Evolutionary conservation across 2,888 invertebrate genomes (phyloP), one percentile per base, ranked within the genome.

Genomic region (Gastrophysa polygoni): DNA sequence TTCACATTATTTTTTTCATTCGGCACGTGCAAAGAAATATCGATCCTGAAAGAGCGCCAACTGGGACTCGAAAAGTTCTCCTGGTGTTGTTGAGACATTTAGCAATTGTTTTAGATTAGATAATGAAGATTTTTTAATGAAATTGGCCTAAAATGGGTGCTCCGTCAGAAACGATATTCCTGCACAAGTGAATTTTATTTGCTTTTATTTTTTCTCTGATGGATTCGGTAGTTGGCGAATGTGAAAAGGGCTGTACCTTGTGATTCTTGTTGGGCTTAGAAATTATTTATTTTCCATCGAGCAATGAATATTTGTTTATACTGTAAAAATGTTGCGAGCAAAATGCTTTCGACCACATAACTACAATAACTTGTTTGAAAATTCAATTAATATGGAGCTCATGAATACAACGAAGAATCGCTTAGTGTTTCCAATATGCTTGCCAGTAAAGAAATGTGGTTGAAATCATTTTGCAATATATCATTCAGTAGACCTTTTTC

Each of bases 41-140:
- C 59, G 51, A 59, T 29, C 34, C 52, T 48, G 59, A 43, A 28
- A 16, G n/a, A 50, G 47, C 20, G 28, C 38, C 51, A 34, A n/a
- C 1, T 7, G 16, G 28, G 34, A 14, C 20, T 21, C 14, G 38
- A 20, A 52, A 21, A 2, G 2, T 34, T n/a, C 7, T 24, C 24
- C 24, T 5, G 20, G 28, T 49, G 43, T 56, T 57, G 63, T 63
- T 63, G 24, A 49, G 48, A 28, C 49, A 32, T 24, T 63, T 64
- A 67, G 67, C 59, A 62, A 67, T 67, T 64, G 67, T 67, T 67
- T 64, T 67, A 64, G 64, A 64, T 63, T 48, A 18, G 28, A 28
- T 34, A 54, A 51, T 50, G 46, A 58, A 24, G 24, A 24, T 24
- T n/a, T 51, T 52, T 52, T 29, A 34, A 48, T 52, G 56, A 67